phyloP scores from a whole-genome alignment of 1,140 invertebrate species.

The Drosophila ohnishii region DNA sequence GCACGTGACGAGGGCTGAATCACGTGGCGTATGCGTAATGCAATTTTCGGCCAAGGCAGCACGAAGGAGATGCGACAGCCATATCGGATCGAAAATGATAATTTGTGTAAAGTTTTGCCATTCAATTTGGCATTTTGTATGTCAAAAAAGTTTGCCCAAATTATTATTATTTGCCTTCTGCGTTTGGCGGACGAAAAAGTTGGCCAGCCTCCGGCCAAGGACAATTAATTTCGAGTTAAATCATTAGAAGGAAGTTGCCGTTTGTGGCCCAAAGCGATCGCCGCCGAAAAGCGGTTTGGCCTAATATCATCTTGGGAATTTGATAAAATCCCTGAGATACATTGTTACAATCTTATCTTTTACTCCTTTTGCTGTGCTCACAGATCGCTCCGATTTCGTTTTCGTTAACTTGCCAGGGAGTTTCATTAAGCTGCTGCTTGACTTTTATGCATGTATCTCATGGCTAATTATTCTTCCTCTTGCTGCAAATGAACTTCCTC shows the following conservation, averaged over 20 bases:
- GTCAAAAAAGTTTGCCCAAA: conserved; percentile 26
- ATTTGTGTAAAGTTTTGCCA: conserved; percentile 40
- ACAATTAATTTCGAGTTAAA: conserved; percentile 47
- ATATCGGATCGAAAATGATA: conserved; percentile 26
- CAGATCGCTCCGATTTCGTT: conserved; percentile 31
- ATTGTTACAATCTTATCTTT: background rate
- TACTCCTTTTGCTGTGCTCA: background rate
- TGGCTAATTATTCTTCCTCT: conserved; percentile 50
- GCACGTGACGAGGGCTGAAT: conserved; percentile 49
- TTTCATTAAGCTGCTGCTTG: conserved; percentile 38
- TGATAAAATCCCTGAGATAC: background rate
- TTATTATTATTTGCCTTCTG: conserved; percentile 13
- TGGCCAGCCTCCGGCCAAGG: conserved; percentile 7
- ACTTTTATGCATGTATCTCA: conserved; percentile 40
- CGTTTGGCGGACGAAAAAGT: conserved; percentile 18
- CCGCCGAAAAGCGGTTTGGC: background rate
- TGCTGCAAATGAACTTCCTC: conserved; percentile 51
- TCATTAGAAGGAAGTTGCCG: conserved; percentile 36
- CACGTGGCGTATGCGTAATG: conserved; percentile 59
- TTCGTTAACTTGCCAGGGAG: conserved; percentile 22
- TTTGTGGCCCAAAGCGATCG: background rate
- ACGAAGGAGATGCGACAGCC: conserved; percentile 11
- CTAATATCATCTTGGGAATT: background rate
- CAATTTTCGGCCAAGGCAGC: conserved; percentile 42
- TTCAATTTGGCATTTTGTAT: conserved; percentile 29